These are phyloP conservation scores for Elmis aenea DNA, from an alignment of 2,888 invertebrate species.

Conservation along the genomic window DNA sequence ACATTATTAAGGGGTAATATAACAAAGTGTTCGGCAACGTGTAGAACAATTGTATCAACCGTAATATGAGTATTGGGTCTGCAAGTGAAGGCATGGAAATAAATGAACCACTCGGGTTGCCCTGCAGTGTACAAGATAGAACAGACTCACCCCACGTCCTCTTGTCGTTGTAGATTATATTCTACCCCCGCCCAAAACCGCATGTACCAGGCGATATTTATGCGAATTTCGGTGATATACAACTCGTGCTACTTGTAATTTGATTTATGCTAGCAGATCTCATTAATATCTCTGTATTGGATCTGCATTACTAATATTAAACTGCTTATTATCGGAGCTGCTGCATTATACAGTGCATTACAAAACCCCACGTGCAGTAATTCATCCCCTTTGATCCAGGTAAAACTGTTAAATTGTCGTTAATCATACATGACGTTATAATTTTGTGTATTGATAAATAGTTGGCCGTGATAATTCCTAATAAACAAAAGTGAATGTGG, in stretches of 20 bases:
- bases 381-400: no score
- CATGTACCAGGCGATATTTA: constrained; percentile 29
- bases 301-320: no score
- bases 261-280: constrained; percentile 36
- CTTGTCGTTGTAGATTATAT: constrained; percentile 20
- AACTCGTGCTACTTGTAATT: constrained; percentile 33
- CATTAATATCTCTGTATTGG: constrained; percentile 37
- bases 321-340: no score
- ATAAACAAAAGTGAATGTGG: no score
- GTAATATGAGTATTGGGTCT: constrained; percentile 31
- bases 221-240: constrained; percentile 33
- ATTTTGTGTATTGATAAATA: no score
- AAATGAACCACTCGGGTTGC: constrained; percentile 29
- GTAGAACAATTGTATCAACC: constrained; percentile 33
- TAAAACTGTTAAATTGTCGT: no score
- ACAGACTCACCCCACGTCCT: constrained; percentile 20
- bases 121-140: constrained; percentile 27
- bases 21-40: constrained; percentile 19
- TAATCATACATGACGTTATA: no score
- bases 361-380: no score
- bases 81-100: constrained; percentile 33
- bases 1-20: constrained; percentile 3
- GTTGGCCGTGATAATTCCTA: no score
- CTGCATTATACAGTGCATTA: no score
- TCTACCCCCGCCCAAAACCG: constrained; percentile 16